These are phyloP conservation scores for Hepsetus odoe DNA, from an alignment of 2,113 vertebrate genomes.

Conservation along the genomic window DNA sequence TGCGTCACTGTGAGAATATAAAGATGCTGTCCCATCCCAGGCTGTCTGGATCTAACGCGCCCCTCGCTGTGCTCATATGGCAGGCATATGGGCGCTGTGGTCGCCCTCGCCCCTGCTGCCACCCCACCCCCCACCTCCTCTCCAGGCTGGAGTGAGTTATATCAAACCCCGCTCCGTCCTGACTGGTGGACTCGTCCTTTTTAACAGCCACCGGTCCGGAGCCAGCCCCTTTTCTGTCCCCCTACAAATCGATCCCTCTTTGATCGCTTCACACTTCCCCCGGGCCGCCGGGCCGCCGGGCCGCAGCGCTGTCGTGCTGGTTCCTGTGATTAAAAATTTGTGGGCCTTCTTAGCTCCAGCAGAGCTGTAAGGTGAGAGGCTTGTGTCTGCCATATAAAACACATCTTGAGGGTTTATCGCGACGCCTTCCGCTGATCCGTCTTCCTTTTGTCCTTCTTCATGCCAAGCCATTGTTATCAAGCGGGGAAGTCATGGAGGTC, in stretches of 20 bases:
- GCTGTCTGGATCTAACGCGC: not conserved
- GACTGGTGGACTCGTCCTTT: constrained; percentile 10
- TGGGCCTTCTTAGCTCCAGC: constrained; percentile 7
- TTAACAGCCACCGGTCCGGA: constrained; percentile 5
- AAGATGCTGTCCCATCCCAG: not conserved
- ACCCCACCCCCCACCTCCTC: not conserved
- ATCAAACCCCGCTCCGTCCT: not conserved
- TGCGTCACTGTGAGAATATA: not conserved
- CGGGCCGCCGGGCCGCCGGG: not conserved
- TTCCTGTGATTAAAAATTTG: constrained; percentile 38
- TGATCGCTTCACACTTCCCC: constrained; percentile 15
- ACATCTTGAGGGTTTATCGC: constrained; percentile 36
- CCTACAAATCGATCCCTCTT: not conserved
- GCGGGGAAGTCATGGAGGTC: not conserved
- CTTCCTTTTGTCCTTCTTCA: constrained; percentile 1
- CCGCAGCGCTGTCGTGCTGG: constrained; percentile 5
- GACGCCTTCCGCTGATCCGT: constrained; percentile 4
- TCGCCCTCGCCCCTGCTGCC: not conserved
- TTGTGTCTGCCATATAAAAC: constrained; percentile 23
- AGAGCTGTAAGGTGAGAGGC: constrained; percentile 33
- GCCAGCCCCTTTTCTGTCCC: not conserved
- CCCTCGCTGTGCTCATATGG: constrained; percentile 19
- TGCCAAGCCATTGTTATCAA: not conserved
- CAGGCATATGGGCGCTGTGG: not conserved
- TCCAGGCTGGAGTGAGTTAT: not conserved